These are phyloP conservation scores for Calosoma granatense DNA, from an alignment of 1,140 invertebrate genomes.

Conservation along the genomic window DNA sequence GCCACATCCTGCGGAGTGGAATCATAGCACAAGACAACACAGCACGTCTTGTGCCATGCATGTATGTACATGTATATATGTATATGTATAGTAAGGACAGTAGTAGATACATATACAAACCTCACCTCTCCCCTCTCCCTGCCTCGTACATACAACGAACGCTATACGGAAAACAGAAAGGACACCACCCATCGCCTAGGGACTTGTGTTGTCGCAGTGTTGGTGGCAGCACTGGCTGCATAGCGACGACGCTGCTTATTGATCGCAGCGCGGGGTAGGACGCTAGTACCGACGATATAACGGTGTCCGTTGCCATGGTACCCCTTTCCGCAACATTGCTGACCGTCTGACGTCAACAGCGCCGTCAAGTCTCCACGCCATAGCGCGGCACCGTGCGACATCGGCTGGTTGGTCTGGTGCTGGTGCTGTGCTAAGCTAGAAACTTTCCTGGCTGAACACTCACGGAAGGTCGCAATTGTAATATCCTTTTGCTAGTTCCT, in stretches of 20 bases:
- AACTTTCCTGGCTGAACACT: background rate
- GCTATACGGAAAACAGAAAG: too few relatives aligned
- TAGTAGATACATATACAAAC: too few relatives aligned
- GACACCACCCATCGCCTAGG: background rate
- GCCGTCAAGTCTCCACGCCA: background rate
- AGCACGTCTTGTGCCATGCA: too few relatives aligned
- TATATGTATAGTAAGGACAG: too few relatives aligned
- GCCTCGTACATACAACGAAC: too few relatives aligned
- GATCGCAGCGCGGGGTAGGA: background rate
- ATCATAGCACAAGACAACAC: too few relatives aligned
- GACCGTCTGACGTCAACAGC: conserved; percentile 3
- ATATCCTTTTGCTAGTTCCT: background rate
- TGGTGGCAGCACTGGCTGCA: background rate
- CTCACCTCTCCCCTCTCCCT: too few relatives aligned
- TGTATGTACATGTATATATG: too few relatives aligned
- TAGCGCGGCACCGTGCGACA: too few relatives aligned
- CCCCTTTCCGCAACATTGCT: conserved; percentile 11
- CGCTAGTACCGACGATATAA: background rate
- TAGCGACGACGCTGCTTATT: background rate
- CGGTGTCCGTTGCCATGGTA: background rate
- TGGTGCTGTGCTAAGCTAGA: too few relatives aligned
- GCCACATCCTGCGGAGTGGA: too few relatives aligned
- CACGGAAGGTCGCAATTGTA: background rate
- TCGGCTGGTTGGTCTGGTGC: too few relatives aligned
- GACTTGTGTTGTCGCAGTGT: background rate